Evolutionary conservation across 2,797 vertebrate genomes (phyloP).

Genomic region (Megaceryle alcyon): DNA sequence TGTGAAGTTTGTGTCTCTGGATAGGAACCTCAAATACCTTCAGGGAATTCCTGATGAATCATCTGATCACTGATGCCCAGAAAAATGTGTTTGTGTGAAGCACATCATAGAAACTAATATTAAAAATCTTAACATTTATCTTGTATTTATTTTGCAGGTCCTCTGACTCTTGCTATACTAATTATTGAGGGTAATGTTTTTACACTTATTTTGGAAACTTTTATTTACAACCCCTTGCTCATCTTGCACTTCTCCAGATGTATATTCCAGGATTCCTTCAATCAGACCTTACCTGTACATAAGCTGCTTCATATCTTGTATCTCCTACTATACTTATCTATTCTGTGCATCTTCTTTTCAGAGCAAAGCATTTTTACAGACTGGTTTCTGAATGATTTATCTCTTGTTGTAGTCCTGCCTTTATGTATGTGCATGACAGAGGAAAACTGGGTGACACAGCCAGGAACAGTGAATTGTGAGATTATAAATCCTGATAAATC

Average conservation of each 20-base stretch:
- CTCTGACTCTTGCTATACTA: not conserved
- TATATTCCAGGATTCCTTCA: not conserved
- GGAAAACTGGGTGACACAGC: not conserved
- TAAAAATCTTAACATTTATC: not conserved
- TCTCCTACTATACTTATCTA: not conserved
- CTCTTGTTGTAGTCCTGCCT: not conserved
- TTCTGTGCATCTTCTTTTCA: not conserved
- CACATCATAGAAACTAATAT: not conserved
- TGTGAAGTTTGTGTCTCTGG: not conserved
- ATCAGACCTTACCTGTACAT: not conserved
- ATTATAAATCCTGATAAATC: slow-evolving; percentile 9
- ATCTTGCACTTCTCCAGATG: not conserved
- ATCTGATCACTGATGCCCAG: not conserved
- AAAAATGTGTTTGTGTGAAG: not conserved
- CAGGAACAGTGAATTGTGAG: not conserved
- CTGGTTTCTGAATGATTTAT: not conserved
- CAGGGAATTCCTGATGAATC: not conserved
- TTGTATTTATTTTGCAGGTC: not conserved
- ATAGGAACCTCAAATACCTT: not conserved
- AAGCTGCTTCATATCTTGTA: not conserved
- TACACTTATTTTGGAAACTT: not conserved
- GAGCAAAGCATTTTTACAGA: not conserved
- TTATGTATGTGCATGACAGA: not conserved
- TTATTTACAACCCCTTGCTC: not conserved
- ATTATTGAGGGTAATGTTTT: not conserved